Percentiles rank a stretch among this genome's conserved stretches.
phyloP scores from a whole-genome alignment of 2,888 invertebrate species.

The Electrophaes corylata region DNA sequence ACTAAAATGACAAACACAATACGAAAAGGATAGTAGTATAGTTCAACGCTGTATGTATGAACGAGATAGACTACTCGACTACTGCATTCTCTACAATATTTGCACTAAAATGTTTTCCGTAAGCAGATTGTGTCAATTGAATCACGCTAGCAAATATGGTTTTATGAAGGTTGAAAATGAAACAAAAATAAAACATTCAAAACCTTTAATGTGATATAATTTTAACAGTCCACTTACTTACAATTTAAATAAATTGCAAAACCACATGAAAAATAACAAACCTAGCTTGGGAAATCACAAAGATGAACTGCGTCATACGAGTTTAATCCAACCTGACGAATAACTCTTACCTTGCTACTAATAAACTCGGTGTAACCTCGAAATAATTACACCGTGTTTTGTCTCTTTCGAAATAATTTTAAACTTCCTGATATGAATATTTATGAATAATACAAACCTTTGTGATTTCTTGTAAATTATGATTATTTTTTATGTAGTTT shows the following conservation, averaged over 20 bases:
- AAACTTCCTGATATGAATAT: too few relatives aligned
- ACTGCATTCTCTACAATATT: background rate
- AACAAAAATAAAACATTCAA: conserved; percentile 58
- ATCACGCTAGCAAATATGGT: conserved; percentile 60
- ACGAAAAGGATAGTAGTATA: background rate
- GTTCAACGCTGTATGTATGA: background rate
- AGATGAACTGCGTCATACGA: too few relatives aligned
- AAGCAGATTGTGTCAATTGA: conserved; percentile 80
- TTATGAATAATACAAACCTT: too few relatives aligned
- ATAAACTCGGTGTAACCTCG: too few relatives aligned
- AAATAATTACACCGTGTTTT: too few relatives aligned
- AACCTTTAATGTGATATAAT: conserved; percentile 77
- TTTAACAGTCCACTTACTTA: conserved; percentile 80
- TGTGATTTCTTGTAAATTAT: too few relatives aligned
- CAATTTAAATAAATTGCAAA: conserved; percentile 39
- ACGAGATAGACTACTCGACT: background rate
- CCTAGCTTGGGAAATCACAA: too few relatives aligned
- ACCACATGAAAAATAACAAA: conserved; percentile 41
- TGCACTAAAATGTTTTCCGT: conserved; percentile 47
- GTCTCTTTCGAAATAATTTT: too few relatives aligned
- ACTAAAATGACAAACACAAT: too few relatives aligned
- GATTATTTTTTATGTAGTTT: conserved; percentile 9
- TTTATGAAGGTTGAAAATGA: conserved; percentile 58
- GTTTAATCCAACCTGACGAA: too few relatives aligned
- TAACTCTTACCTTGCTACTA: too few relatives aligned